Percentiles rank a stretch among this genome's conserved stretches.
Conservation (phyloP, 2,113 vertebrate species). For the Sardina pilchardus region DNA sequence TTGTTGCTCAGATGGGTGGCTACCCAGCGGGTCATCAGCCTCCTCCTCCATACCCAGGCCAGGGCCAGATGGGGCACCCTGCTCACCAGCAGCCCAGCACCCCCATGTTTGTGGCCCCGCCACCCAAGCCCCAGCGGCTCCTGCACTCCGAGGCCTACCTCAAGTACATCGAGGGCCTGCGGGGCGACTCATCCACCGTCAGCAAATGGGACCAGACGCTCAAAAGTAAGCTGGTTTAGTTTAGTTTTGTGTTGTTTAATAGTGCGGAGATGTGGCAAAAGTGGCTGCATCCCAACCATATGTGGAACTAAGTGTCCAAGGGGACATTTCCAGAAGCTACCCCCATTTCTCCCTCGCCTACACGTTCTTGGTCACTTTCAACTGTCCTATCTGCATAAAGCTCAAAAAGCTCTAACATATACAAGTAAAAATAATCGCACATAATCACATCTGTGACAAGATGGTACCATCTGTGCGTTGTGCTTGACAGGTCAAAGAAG, state of each 20-base stretch:
- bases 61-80: slow-evolving; percentile 76
- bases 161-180: slow-evolving; percentile 96
- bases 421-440: too few relatives aligned
- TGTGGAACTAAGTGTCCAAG: too few relatives aligned
- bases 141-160: slow-evolving; percentile 98
- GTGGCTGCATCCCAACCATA: neutral
- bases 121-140: slow-evolving; percentile 93
- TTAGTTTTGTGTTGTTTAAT: neutral
- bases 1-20: slow-evolving; percentile 80
- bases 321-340: too few relatives aligned
- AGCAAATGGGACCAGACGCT: slow-evolving; percentile 98
- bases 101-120: slow-evolving; percentile 94
- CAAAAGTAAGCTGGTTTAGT: slow-evolving; percentile 74
- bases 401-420: too few relatives aligned
- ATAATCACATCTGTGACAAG: too few relatives aligned
- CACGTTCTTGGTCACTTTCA: too few relatives aligned
- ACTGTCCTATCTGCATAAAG: too few relatives aligned
- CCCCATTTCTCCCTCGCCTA: too few relatives aligned
- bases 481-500: slow-evolving; percentile 80
- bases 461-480: neutral
- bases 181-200: slow-evolving; percentile 86
- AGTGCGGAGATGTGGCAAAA: too few relatives aligned
- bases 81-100: slow-evolving; percentile 87
- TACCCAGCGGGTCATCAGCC: slow-evolving; percentile 88
- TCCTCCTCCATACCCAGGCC: slow-evolving; percentile 93